These are phyloP conservation scores for Parambassis ranga DNA, from an alignment of 2,797 vertebrate genomes.

Conservation along the genomic window DNA sequence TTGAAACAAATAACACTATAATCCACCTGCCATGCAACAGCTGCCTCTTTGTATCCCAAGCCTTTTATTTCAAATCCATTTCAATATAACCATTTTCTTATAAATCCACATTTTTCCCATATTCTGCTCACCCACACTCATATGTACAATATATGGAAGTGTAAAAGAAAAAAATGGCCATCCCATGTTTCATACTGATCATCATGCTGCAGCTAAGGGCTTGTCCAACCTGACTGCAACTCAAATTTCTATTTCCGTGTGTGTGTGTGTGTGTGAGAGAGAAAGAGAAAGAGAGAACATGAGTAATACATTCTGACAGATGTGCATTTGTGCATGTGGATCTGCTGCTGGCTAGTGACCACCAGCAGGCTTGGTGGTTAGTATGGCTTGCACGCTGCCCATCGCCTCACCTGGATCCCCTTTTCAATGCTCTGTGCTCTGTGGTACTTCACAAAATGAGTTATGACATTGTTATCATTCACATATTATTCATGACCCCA, in stretches of 20 bases:
- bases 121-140: no score
- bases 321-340: background rate
- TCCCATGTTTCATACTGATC: background rate
- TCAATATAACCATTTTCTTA: no score
- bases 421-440: background rate
- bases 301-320: background rate
- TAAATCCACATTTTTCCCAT: no score
- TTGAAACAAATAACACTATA: background rate
- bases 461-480: slow-evolving; percentile 1
- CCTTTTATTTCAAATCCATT: no score
- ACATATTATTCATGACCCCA: background rate
- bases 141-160: background rate
- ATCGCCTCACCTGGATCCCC: background rate
- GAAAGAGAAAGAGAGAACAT: no score
- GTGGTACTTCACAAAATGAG: background rate
- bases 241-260: background rate
- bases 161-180: slow-evolving; percentile 4
- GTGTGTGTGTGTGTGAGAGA: background rate
- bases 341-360: slow-evolving; percentile 5
- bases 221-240: background rate
- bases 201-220: slow-evolving; percentile 12
- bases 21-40: background rate
- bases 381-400: background rate
- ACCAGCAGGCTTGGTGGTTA: background rate
- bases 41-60: no score